Conservation (phyloP, 2,888 invertebrate species). For the Lasioglossum malachurum region DNA sequence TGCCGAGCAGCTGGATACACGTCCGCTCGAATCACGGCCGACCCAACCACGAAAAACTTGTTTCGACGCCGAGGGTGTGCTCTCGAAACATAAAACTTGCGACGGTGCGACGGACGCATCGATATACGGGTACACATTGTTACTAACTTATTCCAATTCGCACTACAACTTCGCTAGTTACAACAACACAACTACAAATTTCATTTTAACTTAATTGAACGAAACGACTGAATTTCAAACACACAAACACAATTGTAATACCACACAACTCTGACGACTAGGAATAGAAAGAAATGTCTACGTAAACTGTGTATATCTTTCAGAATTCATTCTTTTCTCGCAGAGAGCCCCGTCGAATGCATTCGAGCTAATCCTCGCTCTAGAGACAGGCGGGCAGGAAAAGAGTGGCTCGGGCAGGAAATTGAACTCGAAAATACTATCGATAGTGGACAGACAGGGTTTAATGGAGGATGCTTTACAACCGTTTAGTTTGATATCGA, state of each 20-base stretch:
- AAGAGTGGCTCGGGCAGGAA: constrained; percentile 33
- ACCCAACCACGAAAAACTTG: background rate
- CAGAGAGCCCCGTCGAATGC: background rate
- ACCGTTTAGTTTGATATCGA: constrained; percentile 43
- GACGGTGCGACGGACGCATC: background rate
- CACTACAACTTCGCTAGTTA: too few relatives aligned
- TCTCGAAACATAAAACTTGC: background rate
- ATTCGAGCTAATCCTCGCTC: background rate
- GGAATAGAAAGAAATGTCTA: too few relatives aligned
- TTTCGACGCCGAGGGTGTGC: background rate
- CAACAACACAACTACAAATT: too few relatives aligned
- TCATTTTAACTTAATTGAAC: too few relatives aligned
- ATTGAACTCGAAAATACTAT: constrained; percentile 55
- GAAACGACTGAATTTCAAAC: too few relatives aligned
- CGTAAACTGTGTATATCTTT: too few relatives aligned
- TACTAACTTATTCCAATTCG: background rate
- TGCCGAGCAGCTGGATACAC: background rate
- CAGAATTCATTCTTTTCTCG: too few relatives aligned
- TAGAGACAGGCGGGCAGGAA: background rate
- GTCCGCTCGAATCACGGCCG: background rate
- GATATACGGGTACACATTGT: background rate
- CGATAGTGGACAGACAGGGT: constrained; percentile 35
- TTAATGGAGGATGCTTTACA: constrained; percentile 47
- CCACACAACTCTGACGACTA: too few relatives aligned
- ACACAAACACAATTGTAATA: too few relatives aligned